Percentiles rank a stretch among this genome's conserved stretches.
Evolutionary conservation across 2,797 vertebrate species (phyloP).

Genomic region (Ciconia nigra): DNA sequence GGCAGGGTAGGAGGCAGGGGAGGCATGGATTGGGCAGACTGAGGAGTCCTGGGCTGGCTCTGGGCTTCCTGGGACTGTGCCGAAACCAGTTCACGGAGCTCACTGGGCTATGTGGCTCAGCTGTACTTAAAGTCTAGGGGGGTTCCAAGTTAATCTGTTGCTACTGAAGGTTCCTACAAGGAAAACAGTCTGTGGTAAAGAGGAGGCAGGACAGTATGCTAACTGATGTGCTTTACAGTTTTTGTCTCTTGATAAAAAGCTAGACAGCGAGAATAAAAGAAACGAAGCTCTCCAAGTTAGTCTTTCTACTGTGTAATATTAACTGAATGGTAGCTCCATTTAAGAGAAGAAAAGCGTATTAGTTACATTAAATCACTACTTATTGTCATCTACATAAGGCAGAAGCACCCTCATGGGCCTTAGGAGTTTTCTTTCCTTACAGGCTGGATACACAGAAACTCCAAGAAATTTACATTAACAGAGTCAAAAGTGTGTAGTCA

Average conservation of each 20-base stretch:
- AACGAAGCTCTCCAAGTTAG: neutral
- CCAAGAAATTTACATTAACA: conserved; percentile 8
- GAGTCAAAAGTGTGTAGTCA: neutral
- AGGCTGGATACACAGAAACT: neutral
- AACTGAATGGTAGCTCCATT: neutral
- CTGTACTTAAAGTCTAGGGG: neutral
- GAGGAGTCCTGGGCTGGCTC: neutral
- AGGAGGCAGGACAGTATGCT: neutral
- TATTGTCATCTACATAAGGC: conserved; percentile 31
- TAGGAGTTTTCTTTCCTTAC: neutral
- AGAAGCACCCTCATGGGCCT: conserved; percentile 4
- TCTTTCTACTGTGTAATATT: neutral
- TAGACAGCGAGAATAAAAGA: neutral
- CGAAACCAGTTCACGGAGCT: neutral
- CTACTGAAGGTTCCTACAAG: neutral
- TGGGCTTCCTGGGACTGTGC: neutral
- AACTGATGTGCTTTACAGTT: neutral
- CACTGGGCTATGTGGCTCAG: neutral
- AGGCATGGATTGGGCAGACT: neutral
- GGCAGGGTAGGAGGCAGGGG: neutral
- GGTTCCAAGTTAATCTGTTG: neutral
- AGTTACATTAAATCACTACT: neutral
- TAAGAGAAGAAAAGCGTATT: neutral
- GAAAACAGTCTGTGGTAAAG: neutral
- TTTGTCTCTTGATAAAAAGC: neutral